Evolutionary conservation across 2,888 invertebrate species (phyloP).

Genomic region (Caenorhabditis sulstoni): DNA sequence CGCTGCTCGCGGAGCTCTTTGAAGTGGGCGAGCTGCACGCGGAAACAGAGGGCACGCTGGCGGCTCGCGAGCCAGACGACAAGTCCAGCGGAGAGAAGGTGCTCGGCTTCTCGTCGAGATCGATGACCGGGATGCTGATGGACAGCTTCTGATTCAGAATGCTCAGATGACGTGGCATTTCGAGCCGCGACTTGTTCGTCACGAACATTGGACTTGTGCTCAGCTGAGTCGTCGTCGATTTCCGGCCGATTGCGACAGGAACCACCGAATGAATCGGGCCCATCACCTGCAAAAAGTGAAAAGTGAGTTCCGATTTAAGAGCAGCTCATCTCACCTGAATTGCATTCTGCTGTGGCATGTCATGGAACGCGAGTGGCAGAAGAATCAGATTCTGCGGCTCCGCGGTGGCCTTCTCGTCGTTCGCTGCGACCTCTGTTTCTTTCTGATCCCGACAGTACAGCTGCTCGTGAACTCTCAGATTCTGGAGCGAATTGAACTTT

Average conservation of each 20-base stretch:
- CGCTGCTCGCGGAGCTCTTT: conserved; percentile 32
- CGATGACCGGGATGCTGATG: conserved; percentile 52
- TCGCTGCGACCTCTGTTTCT: conserved; percentile 6
- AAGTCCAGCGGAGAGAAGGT: conserved; percentile 32
- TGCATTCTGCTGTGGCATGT: conserved; percentile 27
- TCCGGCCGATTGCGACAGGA: conserved; percentile 66
- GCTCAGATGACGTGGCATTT: conserved; percentile 37
- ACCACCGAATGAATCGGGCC: conserved; percentile 68
- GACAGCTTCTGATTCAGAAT: conserved; percentile 20
- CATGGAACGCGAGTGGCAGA: conserved; percentile 45
- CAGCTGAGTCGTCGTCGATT: conserved; percentile 27
- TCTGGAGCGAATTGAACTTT: conserved; percentile 60
- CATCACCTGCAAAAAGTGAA: conserved; percentile 50
- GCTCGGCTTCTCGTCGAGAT: conserved; percentile 41
- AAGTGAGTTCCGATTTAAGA: not conserved
- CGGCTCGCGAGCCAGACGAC: conserved; percentile 5
- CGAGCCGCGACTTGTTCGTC: conserved; percentile 27
- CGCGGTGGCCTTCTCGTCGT: not conserved
- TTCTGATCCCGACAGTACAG: conserved; percentile 51
- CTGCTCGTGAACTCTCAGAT: conserved; percentile 61
- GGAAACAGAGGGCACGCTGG: conserved; percentile 29
- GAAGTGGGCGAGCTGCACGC: conserved; percentile 41
- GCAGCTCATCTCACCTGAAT: conserved; percentile 34
- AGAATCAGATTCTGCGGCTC: conserved; percentile 25
- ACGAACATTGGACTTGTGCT: conserved; percentile 36